Evolutionary conservation across 2,888 invertebrate genomes (phyloP).

Genomic region (Tetragonisca angustula): DNA sequence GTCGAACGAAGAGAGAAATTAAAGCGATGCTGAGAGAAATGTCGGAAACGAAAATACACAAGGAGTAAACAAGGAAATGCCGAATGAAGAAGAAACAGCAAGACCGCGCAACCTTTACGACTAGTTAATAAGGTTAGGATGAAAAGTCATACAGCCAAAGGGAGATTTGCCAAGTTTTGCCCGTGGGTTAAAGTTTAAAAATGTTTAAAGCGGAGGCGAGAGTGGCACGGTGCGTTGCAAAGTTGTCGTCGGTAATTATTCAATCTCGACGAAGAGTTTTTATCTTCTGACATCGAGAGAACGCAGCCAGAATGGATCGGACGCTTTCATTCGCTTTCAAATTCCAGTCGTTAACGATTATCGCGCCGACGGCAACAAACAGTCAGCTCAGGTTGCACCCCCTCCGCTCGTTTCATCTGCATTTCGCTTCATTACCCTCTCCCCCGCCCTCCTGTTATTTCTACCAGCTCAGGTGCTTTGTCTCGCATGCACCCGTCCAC

Average conservation of each 20-base stretch:
- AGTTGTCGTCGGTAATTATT: slow-evolving; percentile 8
- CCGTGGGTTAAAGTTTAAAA: no score
- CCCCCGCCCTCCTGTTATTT: slow-evolving; percentile 17
- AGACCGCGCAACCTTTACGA: neutral
- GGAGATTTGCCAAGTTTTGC: slow-evolving; percentile 1
- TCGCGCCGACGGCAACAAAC: no score
- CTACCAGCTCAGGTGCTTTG: neutral
- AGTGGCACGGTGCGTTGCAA: neutral
- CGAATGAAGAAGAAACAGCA: neutral
- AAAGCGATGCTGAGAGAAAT: neutral
- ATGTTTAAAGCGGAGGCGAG: slow-evolving; percentile 7
- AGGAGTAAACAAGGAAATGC: neutral
- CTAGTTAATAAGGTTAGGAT: no score
- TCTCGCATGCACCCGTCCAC: slow-evolving; percentile 11
- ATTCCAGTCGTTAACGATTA: no score
- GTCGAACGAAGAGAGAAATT: slow-evolving; percentile 2
- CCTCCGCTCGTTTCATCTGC: slow-evolving; percentile 3
- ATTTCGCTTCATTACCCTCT: neutral
- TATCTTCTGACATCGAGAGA: neutral
- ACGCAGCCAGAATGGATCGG: no score
- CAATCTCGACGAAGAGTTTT: neutral
- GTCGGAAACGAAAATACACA: neutral
- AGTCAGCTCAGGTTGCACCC: neutral
- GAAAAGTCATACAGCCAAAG: no score
- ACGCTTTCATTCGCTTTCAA: neutral